Base-by-base conservation (phyloP, 1,140 invertebrate species). In the Caenorhabditis tropicalis region DNA sequence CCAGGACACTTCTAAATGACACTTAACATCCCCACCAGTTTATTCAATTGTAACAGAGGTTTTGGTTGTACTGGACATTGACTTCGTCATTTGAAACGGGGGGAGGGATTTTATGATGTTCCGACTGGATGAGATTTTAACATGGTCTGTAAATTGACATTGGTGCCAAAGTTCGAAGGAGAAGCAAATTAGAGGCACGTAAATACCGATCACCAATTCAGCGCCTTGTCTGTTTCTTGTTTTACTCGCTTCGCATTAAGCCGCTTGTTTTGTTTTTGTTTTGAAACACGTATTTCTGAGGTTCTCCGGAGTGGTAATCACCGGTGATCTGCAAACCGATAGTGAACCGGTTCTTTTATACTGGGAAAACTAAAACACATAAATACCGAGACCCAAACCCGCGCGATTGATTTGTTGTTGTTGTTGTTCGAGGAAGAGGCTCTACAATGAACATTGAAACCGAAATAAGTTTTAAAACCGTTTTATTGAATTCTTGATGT, bases 401-500 rank as follows among this genome's bases (percentile, higher is more conserved):
- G 65, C 65, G 65, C 65, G 65, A 9, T 33, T n/a, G 21, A 19
- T 12, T 21, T 24, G 36, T 24, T 74, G 65, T 43, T 10, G 33
- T 43, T 43, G 9, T 33, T 24, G 24, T 33, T 74, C 65, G 65
- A 36, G n/a, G 16, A 15, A 33, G 65, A 74, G 36, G 65, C 43
- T 65, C 65, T 74, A 74, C n/a, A 74, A 74, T 43, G 65, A 74
- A 24, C 4, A 46, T 74, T 74, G 36, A 74, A 31, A 31, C 21
- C 29, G 21, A 10, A 74, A 33, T 6, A 6, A 65, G 12, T 27
- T 5, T 36, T 24, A 74, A 74, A 74, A 29, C 65, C 43, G 33
- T 39, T 74, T 74, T 74, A 74, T 74, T 74, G 27, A 74, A 24
- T 12, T 74, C 10, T n/a, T 74, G n/a, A n/a, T n/a, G n/a, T n/a